Conservation (phyloP, 2,113 vertebrate genomes). For the Cheirogaleus medius region DNA sequence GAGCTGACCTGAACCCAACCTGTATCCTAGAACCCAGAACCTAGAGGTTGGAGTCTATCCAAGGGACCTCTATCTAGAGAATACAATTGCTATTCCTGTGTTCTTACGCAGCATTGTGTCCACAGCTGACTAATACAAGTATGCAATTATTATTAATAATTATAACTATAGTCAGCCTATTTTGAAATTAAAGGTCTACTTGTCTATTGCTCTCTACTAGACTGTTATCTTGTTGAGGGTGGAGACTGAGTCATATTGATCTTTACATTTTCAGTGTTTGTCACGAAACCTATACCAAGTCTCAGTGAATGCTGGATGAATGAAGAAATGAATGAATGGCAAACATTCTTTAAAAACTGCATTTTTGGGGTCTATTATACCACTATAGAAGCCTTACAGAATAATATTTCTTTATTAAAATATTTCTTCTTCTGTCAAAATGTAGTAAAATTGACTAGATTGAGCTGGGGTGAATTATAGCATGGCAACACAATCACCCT, state of each 20-base stretch:
- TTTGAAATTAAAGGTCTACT: background rate
- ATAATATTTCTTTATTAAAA: conserved; percentile 19
- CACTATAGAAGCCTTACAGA: background rate
- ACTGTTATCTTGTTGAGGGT: background rate
- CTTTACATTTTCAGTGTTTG: background rate
- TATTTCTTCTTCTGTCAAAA: background rate
- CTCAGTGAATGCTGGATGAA: background rate
- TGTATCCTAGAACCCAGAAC: background rate
- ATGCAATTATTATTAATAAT: background rate
- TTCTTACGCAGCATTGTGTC: background rate
- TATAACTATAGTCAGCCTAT: background rate
- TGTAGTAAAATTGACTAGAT: background rate
- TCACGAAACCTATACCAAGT: background rate
- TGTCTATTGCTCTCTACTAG: background rate
- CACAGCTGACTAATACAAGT: background rate
- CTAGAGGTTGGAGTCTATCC: background rate
- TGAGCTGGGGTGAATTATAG: background rate
- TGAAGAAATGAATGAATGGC: background rate
- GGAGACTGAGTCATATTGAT: background rate
- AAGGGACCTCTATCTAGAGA: background rate
- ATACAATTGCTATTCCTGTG: background rate
- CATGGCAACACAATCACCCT: background rate
- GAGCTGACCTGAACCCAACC: background rate
- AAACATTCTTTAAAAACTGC: background rate
- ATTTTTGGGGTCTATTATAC: background rate